phyloP scores from a whole-genome alignment of 2,113 vertebrate genomes.

The Oreocharis arfaki region DNA sequence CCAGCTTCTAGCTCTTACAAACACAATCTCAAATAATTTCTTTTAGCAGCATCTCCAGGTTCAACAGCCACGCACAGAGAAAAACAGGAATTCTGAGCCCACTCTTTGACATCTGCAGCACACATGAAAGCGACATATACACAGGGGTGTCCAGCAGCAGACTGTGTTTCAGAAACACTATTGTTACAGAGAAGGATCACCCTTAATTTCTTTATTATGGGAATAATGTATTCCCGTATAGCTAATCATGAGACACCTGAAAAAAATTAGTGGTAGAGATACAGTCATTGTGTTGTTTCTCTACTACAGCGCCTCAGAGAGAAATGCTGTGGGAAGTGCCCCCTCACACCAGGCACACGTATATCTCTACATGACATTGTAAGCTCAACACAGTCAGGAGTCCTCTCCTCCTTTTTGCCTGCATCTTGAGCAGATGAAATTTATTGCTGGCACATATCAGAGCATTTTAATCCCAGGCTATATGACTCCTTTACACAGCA shows the following conservation, averaged over 20 bases:
- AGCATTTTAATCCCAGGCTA: background rate
- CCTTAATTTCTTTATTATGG: background rate
- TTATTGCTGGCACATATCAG: background rate
- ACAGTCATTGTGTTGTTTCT: background rate
- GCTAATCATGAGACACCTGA: background rate
- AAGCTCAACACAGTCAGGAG: background rate
- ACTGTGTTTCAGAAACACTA: background rate
- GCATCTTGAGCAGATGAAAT: background rate
- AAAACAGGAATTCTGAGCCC: background rate
- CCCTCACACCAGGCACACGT: accelerated
- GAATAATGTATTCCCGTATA: background rate
- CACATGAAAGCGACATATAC: background rate
- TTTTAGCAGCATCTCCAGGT: background rate
- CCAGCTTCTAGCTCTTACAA: background rate
- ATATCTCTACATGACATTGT: background rate
- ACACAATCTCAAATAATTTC: background rate
- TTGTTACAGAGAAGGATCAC: background rate
- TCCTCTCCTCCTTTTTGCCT: background rate
- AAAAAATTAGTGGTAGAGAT: background rate
- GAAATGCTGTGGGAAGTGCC: background rate
- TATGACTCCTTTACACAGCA: background rate
- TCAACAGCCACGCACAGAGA: background rate
- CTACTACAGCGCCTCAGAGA: background rate
- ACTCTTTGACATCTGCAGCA: background rate
- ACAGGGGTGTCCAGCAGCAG: background rate